Base-by-base conservation (phyloP, 2,888 invertebrate genomes). In the Eucera pruinosa region DNA sequence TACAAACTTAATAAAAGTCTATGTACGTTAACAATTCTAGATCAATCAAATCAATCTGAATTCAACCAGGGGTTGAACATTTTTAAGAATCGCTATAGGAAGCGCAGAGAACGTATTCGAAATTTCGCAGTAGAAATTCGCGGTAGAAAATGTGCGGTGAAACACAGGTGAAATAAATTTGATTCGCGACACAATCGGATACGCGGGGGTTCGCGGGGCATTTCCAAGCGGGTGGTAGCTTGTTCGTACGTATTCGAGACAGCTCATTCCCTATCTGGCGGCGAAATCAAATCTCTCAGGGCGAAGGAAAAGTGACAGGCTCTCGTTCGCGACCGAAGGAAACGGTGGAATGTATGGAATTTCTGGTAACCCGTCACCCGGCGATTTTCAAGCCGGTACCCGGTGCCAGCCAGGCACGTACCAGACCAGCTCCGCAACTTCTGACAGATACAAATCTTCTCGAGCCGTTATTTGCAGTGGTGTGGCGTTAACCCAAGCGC, bases 381-480 rank as follows among this genome's bases (percentile, higher is more conserved):
- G 64, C 82, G 86, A 85, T 85, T 86, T 81, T 80, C 72, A 83
- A 78, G 77, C 76, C 68, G 75, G 61, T 67, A 61, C 57, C 67
- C 60, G 80, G 4, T 58, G 39, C 76, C 81, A 81, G 74, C 86
- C 78, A 79, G 86, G 79, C 79, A 82, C 84, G 87, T 83, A 82
- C 80, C n/a, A 78, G 81, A 86, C 83, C 86, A 86, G 81, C 85
- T 85, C 80, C 82, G 85, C 85, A 85, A 87, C 89, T 88, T 85
- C 87, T 87, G 89, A 88, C 89, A 87, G 89, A 89, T 89, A 89
- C 89, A 89, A 89, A 89, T 90, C 89, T 87, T 88, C 88, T 85
- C 80, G 84, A 74, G 62, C 62, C 86, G 88, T 89, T 90, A 89
- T 89, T 89, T 89, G 89, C 88, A 84, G 81, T 80, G 75, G 75